phyloP scores from a whole-genome alignment of 2,113 vertebrate genomes.

The Cyprinus carpio region DNA sequence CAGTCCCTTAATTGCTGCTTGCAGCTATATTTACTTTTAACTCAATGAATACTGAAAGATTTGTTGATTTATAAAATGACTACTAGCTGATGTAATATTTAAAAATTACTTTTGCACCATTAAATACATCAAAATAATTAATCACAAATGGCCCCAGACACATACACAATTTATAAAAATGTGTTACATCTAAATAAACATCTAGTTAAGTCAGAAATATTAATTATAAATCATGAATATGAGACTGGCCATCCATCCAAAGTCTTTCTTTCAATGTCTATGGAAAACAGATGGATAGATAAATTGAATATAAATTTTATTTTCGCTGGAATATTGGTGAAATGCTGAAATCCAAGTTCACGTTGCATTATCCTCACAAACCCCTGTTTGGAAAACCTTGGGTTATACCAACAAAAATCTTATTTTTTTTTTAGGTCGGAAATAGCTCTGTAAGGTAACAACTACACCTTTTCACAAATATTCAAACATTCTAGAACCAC shows the following conservation, averaged over 20 bases:
- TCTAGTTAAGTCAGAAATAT: background rate
- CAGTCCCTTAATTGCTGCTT: background rate
- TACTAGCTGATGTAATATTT: background rate
- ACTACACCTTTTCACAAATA: background rate
- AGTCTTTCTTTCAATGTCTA: background rate
- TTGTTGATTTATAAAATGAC: background rate
- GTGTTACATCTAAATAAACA: background rate
- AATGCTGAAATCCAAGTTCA: background rate
- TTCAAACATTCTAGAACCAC: background rate
- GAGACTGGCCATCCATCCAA: background rate
- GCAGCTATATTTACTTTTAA: background rate
- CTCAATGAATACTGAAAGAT: background rate
- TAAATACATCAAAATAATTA: background rate
- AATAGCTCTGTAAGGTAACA: background rate
- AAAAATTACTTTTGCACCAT: background rate
- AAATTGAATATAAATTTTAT: background rate
- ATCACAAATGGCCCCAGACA: background rate
- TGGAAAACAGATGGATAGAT: background rate
- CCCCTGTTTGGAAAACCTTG: background rate
- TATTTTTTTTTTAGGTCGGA: background rate
- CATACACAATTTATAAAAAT: background rate
- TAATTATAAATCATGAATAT: background rate
- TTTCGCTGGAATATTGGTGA: background rate
- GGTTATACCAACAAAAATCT: background rate
- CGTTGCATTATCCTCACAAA: background rate